These are phyloP conservation scores for Onychorhynchus coronatus DNA, from an alignment of 2,113 vertebrate genomes.

Conservation along the genomic window DNA sequence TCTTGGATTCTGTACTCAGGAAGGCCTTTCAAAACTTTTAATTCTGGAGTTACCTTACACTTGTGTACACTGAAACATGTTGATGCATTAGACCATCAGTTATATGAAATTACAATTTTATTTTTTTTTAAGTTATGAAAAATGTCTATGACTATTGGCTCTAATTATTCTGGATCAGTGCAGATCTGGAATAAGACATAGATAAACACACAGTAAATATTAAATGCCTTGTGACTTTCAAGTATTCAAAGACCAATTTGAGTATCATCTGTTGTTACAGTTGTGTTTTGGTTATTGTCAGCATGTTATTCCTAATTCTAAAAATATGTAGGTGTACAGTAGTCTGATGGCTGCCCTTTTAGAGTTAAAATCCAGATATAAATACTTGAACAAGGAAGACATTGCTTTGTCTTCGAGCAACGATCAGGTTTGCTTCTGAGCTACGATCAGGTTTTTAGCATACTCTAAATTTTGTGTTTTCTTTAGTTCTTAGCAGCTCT, in stretches of 20 bases:
- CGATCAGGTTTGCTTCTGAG: not conserved
- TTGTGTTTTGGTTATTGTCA: not conserved
- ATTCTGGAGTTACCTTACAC: not conserved
- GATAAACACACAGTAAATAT: not conserved
- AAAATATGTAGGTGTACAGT: not conserved
- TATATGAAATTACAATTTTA: not conserved
- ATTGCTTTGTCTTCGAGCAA: not conserved
- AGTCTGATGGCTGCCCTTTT: not conserved
- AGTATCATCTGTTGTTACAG: not conserved
- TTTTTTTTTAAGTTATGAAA: not conserved
- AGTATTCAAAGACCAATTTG: not conserved
- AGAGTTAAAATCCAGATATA: not conserved
- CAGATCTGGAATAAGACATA: not conserved
- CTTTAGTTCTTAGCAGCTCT: not conserved
- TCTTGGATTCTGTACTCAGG: not conserved
- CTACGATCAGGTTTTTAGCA: not conserved
- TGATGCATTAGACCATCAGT: not conserved
- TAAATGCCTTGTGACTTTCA: not conserved
- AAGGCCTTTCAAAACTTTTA: not conserved
- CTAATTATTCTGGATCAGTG: not conserved
- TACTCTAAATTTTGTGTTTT: not conserved
- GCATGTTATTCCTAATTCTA: not conserved
- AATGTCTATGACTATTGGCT: not conserved
- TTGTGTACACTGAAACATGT: not conserved
- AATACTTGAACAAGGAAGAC: not conserved